Conservation (phyloP, 2,797 vertebrate species). For the Malacoctenus gilli region DNA sequence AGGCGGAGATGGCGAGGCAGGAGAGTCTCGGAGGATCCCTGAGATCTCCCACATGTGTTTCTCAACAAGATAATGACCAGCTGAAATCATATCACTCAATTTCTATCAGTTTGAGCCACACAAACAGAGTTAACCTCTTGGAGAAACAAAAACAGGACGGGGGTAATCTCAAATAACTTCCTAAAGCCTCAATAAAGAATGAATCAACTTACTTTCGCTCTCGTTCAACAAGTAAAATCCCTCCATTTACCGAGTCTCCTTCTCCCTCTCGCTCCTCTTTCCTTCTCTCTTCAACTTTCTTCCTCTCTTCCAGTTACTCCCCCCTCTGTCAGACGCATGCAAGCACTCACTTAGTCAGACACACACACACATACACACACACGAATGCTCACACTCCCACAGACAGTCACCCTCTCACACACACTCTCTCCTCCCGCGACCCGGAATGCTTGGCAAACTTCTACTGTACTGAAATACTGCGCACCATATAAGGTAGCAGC, state of each 20-base stretch:
- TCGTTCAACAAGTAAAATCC: constrained; percentile 65
- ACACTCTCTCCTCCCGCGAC: constrained; percentile 79
- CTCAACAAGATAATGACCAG: constrained; percentile 3
- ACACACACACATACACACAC: constrained; percentile 46
- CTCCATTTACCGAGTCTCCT: constrained; percentile 66
- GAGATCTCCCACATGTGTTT: constrained; percentile 10
- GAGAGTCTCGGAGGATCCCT: constrained; percentile 10
- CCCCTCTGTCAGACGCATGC: constrained; percentile 72
- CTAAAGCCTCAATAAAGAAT: constrained; percentile 36
- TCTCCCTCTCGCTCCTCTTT: constrained; percentile 46
- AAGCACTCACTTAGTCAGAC: constrained; percentile 69
- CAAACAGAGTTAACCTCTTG: constrained; percentile 9
- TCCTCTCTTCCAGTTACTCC: constrained; percentile 68
- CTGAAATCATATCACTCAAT: constrained; percentile 12
- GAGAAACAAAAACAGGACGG: constrained; percentile 18
- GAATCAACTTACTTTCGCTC: constrained; percentile 75
- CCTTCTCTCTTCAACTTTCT: constrained; percentile 39
- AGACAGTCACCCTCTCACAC: constrained; percentile 75
- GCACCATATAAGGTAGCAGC: constrained; percentile 89
- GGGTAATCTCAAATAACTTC: constrained; percentile 12
- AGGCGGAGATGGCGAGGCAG: constrained; percentile 35
- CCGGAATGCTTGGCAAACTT: constrained; percentile 86
- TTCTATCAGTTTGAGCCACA: constrained; percentile 5
- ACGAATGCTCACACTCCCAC: constrained; percentile 57
- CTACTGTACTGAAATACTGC: constrained; percentile 84